Conservation (phyloP, 2,888 invertebrate genomes). For the Agrilus cyanescens region DNA sequence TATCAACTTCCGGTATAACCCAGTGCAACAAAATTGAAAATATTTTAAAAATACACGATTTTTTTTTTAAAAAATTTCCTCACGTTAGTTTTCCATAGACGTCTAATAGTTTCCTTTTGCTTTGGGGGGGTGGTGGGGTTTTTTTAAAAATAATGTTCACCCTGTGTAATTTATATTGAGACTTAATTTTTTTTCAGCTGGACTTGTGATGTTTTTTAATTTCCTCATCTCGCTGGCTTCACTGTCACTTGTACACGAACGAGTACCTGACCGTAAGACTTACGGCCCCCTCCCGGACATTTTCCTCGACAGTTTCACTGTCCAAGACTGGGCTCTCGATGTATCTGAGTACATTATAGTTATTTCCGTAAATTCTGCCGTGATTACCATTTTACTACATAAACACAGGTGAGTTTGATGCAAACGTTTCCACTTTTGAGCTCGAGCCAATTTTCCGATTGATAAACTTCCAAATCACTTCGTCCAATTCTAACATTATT, state of each 20-base stretch:
- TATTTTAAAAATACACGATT: too few relatives aligned
- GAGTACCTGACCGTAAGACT: slow-evolving; percentile 63
- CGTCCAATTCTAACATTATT: background rate
- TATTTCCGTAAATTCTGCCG: slow-evolving; percentile 62
- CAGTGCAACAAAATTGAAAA: too few relatives aligned
- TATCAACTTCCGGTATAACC: too few relatives aligned
- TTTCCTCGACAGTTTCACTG: slow-evolving; percentile 63
- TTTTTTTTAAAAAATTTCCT: too few relatives aligned
- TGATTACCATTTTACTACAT: slow-evolving; percentile 71
- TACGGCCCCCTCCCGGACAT: slow-evolving; percentile 74
- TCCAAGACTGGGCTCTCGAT: slow-evolving; percentile 68
- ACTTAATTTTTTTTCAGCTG: slow-evolving; percentile 43
- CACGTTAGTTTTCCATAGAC: too few relatives aligned
- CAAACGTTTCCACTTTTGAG: background rate
- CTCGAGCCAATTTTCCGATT: background rate
- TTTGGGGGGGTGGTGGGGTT: too few relatives aligned
- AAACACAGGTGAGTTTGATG: slow-evolving; percentile 55
- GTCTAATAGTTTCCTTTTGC: too few relatives aligned
- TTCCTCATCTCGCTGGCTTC: slow-evolving; percentile 57
- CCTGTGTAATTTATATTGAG: too few relatives aligned
- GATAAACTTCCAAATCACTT: background rate
- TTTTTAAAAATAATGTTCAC: too few relatives aligned
- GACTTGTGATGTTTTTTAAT: slow-evolving; percentile 48
- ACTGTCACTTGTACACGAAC: slow-evolving; percentile 76
- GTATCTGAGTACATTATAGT: slow-evolving; percentile 82